Percentiles rank a stretch among this genome's conserved stretches.
phyloP scores from a whole-genome alignment of 2,888 invertebrate species.

The Melanostoma mellinum region DNA sequence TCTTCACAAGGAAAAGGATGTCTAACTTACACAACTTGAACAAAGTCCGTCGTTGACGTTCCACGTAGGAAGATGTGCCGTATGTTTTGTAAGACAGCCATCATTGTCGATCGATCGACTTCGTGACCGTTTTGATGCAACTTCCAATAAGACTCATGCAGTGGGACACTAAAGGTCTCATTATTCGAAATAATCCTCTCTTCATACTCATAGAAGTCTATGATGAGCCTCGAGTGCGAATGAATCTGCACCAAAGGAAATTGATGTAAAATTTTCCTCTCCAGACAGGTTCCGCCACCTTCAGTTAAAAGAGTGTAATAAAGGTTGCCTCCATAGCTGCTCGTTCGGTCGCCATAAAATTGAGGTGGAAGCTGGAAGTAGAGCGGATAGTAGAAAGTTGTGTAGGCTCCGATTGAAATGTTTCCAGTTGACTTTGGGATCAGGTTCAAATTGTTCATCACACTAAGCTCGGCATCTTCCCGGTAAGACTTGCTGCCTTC shows the following conservation, averaged over 20 bases:
- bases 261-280: conserved; percentile 84
- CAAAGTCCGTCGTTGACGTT: conserved; percentile 85
- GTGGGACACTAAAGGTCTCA: conserved; percentile 84
- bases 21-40: conserved; percentile 83
- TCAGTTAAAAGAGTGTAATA: conserved; percentile 89
- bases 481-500: conserved; percentile 79
- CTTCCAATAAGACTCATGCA: conserved; percentile 92
- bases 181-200: conserved; percentile 82
- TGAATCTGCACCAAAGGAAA: conserved; percentile 93
- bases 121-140: conserved; percentile 81
- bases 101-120: conserved; percentile 90
- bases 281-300: conserved; percentile 84
- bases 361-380: conserved; percentile 86
- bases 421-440: conserved; percentile 85
- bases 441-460: conserved; percentile 85
- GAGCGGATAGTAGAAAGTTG: conserved; percentile 79
- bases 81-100: conserved; percentile 95
- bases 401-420: conserved; percentile 81
- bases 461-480: conserved; percentile 82
- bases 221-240: conserved; percentile 87
- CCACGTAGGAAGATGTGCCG: conserved; percentile 91
- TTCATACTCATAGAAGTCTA: conserved; percentile 87
- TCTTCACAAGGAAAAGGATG: neutral
- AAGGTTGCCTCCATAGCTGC: conserved; percentile 95
- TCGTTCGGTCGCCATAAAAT: conserved; percentile 93